phyloP scores from a whole-genome alignment of 2,113 vertebrate species.

The Stomatorhinus ivindoensis region DNA sequence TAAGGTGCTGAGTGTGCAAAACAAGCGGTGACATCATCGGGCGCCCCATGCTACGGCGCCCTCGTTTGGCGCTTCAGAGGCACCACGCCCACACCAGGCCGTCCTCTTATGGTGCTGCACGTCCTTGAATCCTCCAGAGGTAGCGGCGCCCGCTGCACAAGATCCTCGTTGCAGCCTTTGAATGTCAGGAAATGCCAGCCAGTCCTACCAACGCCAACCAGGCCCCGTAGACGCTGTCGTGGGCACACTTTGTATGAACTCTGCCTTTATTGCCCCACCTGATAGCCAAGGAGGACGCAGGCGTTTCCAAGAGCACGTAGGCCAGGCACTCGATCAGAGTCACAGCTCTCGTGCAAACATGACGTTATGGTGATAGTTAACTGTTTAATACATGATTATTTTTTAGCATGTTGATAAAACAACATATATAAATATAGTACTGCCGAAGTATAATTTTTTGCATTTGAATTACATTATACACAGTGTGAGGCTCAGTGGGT shows the following conservation, averaged over 20 bases:
- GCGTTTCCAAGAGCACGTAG: not conserved
- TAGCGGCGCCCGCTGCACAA: not conserved
- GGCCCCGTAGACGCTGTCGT: not conserved
- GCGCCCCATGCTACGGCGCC: conserved; percentile 22
- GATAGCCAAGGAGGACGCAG: not conserved
- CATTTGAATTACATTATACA: not conserved
- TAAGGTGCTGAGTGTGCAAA: not conserved
- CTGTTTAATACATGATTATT: not conserved
- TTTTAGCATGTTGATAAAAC: not conserved
- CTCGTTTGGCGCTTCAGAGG: not conserved
- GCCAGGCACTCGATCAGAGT: not conserved
- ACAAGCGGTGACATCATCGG: conserved; percentile 23
- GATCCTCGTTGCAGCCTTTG: not conserved
- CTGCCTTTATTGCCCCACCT: not conserved
- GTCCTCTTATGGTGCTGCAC: conserved; percentile 23
- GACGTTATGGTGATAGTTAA: not conserved
- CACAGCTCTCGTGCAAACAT: not conserved
- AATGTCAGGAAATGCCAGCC: not conserved
- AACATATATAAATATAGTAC: not conserved
- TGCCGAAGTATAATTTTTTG: not conserved
- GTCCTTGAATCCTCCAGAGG: conserved; percentile 17
- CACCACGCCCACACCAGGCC: not conserved
- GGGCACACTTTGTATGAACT: not conserved
- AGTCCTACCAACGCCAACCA: not conserved
- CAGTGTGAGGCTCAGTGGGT: not conserved